Evolutionary conservation across 2,113 vertebrate genomes (phyloP).

Genomic region (Casuarius casuarius): DNA sequence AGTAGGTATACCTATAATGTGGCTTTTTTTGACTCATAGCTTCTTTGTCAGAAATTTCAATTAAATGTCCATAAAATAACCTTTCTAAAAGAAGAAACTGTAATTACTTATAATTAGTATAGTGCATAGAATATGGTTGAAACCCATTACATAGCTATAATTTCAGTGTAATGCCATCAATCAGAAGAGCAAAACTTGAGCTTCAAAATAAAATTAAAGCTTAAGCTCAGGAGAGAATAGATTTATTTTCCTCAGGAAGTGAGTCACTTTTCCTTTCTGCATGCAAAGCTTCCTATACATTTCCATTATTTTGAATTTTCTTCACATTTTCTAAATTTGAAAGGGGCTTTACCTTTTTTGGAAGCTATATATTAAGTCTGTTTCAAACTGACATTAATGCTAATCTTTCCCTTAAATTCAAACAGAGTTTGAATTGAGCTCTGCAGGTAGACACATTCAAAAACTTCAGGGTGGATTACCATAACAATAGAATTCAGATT

Average conservation of each 20-base stretch:
- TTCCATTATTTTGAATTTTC: not conserved
- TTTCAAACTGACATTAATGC: not conserved
- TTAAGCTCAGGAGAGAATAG: not conserved
- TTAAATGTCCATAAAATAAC: conserved; percentile 58
- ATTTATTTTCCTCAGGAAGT: not conserved
- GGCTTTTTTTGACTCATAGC: not conserved
- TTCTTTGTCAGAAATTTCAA: conserved; percentile 55
- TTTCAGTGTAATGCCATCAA: conserved; percentile 39
- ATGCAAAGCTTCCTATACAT: not conserved
- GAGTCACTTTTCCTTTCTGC: not conserved
- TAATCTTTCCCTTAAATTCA: not conserved
- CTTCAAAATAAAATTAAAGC: conserved; percentile 52
- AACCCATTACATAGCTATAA: conserved; percentile 34
- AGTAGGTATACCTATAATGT: not conserved
- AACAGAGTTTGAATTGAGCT: not conserved
- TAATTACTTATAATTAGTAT: conserved; percentile 61
- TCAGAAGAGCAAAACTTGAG: conserved; percentile 9
- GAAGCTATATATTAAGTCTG: not conserved
- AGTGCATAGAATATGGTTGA: conserved; percentile 36
- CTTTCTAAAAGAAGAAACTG: conserved; percentile 42
- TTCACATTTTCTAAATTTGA: not conserved
- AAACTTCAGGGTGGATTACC: conserved; percentile 2
- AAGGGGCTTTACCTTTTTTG: not conserved
- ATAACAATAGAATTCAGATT: not conserved
- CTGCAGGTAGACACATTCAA: not conserved